Percentiles rank a stretch among this genome's conserved stretches.
Evolutionary conservation across 2,888 invertebrate species (phyloP).

Genomic region (Macrosoma leucophasiata): DNA sequence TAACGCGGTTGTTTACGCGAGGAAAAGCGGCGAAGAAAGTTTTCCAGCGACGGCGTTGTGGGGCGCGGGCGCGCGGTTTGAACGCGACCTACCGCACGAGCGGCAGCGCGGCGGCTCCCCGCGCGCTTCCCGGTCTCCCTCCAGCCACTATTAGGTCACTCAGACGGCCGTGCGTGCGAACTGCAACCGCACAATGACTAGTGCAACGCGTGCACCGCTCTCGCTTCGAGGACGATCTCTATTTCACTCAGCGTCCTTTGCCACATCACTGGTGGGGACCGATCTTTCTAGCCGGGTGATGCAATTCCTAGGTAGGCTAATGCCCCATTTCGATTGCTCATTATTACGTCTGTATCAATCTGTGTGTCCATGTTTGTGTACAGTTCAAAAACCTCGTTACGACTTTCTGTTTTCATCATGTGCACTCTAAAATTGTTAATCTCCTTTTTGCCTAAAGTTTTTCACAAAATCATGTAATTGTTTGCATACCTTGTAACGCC

Average conservation of each 20-base stretch:
- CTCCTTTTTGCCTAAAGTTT: too few relatives aligned
- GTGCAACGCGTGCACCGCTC: conserved; percentile 74
- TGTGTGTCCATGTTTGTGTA: conserved; percentile 4
- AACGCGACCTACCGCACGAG: conserved; percentile 74
- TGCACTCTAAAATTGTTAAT: too few relatives aligned
- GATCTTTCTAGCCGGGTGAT: conserved; percentile 72
- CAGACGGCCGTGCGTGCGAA: conserved; percentile 70
- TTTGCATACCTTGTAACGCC: too few relatives aligned
- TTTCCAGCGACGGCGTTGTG: conserved; percentile 59
- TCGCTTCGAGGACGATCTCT: conserved; percentile 76
- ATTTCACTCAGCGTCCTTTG: conserved; percentile 73
- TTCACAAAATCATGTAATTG: too few relatives aligned
- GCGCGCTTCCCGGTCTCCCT: conserved; percentile 72
- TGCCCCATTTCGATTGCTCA: conserved; percentile 46
- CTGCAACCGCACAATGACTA: conserved; percentile 72
- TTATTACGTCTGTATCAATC: conserved; percentile 31
- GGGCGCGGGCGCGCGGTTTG: conserved; percentile 65
- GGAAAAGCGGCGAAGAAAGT: conserved; percentile 73
- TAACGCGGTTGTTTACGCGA: conserved; percentile 63
- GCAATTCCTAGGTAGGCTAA: conserved; percentile 63
- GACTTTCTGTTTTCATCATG: too few relatives aligned
- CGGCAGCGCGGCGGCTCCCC: conserved; percentile 54
- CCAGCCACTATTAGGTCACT: conserved; percentile 74
- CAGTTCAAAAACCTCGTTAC: too few relatives aligned
- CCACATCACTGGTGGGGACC: conserved; percentile 72